These are phyloP conservation scores for Babyrousa celebensis DNA, from an alignment of 2,797 vertebrate species.

Conservation along the genomic window DNA sequence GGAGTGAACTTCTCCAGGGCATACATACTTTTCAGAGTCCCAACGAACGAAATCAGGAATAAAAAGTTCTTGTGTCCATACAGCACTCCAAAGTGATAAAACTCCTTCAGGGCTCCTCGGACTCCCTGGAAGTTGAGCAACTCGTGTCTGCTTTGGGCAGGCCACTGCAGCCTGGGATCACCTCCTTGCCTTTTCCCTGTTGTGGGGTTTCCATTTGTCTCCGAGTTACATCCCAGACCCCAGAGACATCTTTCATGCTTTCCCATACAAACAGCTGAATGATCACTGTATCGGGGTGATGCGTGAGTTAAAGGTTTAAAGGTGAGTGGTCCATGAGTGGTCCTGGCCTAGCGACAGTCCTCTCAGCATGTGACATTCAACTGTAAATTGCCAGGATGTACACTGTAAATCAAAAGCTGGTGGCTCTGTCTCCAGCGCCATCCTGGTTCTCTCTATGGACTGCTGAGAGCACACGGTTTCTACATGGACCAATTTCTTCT, in stretches of 20 bases:
- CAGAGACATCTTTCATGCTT: not conserved
- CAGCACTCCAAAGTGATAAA: not conserved
- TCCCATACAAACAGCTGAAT: not conserved
- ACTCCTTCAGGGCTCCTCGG: not conserved
- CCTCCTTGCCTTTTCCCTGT: not conserved
- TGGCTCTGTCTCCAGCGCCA: not conserved
- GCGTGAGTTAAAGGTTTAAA: constrained; percentile 16
- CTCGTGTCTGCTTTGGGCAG: not conserved
- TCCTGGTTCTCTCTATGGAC: not conserved
- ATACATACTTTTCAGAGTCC: not conserved
- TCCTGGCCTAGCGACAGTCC: not conserved
- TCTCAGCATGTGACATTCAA: not conserved
- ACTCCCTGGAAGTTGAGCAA: not conserved
- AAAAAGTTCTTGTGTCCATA: not conserved
- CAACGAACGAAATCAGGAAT: not conserved
- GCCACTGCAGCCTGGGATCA: not conserved
- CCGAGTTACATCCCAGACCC: not conserved
- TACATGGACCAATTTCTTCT: not conserved
- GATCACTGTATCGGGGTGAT: not conserved
- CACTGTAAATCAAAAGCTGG: not conserved
- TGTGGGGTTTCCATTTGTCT: not conserved
- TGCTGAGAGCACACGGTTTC: not conserved
- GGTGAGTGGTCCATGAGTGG: not conserved
- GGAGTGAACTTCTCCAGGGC: not conserved
- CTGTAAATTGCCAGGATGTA: not conserved